A percentile compares a stretch with the other conserved stretches of the same genome.
These are phyloP conservation scores for Pseudochaenichthys georgianus DNA, from an alignment of 2,797 vertebrate genomes.

Conservation along the genomic window DNA sequence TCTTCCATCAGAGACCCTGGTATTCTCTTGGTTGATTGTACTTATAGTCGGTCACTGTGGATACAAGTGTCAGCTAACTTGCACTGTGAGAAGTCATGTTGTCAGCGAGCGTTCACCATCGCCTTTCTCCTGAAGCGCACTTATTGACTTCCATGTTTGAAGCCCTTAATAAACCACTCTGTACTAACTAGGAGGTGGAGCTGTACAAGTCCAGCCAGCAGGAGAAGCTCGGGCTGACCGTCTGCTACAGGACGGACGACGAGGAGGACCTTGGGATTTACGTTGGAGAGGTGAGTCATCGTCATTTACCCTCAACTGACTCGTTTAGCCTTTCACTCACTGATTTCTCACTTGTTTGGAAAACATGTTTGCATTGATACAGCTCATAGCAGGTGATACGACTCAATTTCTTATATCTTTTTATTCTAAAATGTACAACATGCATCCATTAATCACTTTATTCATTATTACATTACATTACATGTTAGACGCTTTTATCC, in stretches of 20 bases:
- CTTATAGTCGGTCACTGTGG: no score
- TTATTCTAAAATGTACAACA: not conserved
- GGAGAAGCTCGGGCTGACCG: slow-evolving; percentile 89
- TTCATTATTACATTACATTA: no score
- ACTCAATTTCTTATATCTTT: not conserved
- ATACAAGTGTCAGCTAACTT: no score
- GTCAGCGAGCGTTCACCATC: no score
- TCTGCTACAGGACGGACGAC: slow-evolving; percentile 90
- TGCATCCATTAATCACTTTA: slow-evolving; percentile 1
- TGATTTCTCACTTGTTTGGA: not conserved
- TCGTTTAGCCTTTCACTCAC: not conserved
- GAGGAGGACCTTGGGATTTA: slow-evolving; percentile 91
- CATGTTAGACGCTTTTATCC: no score
- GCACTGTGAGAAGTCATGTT: no score
- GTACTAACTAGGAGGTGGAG: slow-evolving; percentile 86
- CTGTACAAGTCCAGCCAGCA: slow-evolving; percentile 88
- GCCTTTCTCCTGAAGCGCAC: no score
- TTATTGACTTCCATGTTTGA: no score
- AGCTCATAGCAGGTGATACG: not conserved
- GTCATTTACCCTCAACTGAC: not conserved
- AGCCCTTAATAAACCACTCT: no score
- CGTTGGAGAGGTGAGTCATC: slow-evolving; percentile 85
- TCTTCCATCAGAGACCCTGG: no score
- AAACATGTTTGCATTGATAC: not conserved
- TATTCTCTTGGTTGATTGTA: no score